phyloP scores from a whole-genome alignment of 2,888 invertebrate species.

The Strigamia transsilvanica region DNA sequence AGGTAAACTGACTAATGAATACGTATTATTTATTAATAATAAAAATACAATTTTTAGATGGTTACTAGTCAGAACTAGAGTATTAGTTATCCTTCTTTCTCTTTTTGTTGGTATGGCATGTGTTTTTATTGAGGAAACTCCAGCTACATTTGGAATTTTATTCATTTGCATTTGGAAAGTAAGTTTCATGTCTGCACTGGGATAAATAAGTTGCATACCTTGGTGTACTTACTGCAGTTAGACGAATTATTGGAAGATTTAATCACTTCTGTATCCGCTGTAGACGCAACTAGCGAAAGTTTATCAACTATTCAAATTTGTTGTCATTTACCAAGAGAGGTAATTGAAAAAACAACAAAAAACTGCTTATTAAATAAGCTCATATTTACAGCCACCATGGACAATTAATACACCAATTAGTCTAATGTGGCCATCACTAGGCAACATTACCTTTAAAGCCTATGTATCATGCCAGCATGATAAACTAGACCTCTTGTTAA shows the following conservation, averaged over 20 bases:
- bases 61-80: not conserved
- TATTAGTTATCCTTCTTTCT: not conserved
- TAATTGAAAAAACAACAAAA: not conserved
- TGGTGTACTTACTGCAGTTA: not conserved
- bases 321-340: conserved; percentile 33
- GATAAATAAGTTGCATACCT: not conserved
- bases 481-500: conserved; percentile 9
- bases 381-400: not conserved
- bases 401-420: not conserved
- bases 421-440: conserved; percentile 34
- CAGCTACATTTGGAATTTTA: conserved; percentile 13
- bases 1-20: not conserved
- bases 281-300: conserved; percentile 17
- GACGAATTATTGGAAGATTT: conserved; percentile 11
- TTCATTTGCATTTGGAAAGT: conserved; percentile 40
- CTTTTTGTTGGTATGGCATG: not conserved
- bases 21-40: not conserved
- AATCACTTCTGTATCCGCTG: not conserved
- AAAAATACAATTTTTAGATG: not conserved
- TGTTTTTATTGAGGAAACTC: not conserved
- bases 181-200: not conserved
- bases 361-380: not conserved
- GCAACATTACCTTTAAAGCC: not conserved
- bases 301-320: conserved; percentile 26
- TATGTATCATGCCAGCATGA: conserved; percentile 26